Conservation (phyloP, 2,888 invertebrate genomes). For the Drosophila demipolita region DNA sequence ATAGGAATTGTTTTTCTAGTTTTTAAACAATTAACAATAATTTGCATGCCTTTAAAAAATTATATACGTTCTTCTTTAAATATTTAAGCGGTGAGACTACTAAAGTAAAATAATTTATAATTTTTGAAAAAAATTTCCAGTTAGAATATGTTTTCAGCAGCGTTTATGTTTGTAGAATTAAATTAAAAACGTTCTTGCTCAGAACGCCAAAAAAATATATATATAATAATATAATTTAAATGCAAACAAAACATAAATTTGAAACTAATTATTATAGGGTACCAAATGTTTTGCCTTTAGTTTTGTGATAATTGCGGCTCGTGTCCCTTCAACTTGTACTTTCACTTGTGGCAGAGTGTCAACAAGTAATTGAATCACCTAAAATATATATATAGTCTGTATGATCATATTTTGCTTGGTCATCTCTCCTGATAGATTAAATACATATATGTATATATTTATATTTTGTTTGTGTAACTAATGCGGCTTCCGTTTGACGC, state of each 20-base stretch:
- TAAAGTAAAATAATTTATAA: neutral
- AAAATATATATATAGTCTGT: slow-evolving; percentile 25
- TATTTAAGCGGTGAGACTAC: neutral
- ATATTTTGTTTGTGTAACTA: slow-evolving; percentile 44
- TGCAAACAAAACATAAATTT: neutral
- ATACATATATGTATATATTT: neutral
- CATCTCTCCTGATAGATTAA: slow-evolving; percentile 6
- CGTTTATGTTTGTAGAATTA: neutral
- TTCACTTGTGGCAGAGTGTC: slow-evolving; percentile 15
- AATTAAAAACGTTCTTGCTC: neutral
- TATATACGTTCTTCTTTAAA: neutral
- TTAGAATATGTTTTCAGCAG: neutral
- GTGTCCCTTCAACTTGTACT: slow-evolving; percentile 22
- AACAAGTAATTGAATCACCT: slow-evolving; percentile 39
- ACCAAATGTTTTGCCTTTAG: slow-evolving; percentile 10
- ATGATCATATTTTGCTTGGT: slow-evolving; percentile 34
- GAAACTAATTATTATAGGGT: slow-evolving; percentile 1
- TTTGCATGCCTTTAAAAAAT: neutral
- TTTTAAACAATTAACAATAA: neutral
- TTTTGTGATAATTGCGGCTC: slow-evolving; percentile 30
- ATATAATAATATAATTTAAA: neutral
- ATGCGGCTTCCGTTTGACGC: slow-evolving; percentile 81
- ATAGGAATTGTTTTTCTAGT: neutral
- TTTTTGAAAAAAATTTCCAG: neutral
- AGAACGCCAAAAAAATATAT: neutral